Percentiles rank a stretch among this genome's conserved stretches.
Conservation (phyloP, 2,888 invertebrate genomes). For the Linhomoeus sp. region DNA sequence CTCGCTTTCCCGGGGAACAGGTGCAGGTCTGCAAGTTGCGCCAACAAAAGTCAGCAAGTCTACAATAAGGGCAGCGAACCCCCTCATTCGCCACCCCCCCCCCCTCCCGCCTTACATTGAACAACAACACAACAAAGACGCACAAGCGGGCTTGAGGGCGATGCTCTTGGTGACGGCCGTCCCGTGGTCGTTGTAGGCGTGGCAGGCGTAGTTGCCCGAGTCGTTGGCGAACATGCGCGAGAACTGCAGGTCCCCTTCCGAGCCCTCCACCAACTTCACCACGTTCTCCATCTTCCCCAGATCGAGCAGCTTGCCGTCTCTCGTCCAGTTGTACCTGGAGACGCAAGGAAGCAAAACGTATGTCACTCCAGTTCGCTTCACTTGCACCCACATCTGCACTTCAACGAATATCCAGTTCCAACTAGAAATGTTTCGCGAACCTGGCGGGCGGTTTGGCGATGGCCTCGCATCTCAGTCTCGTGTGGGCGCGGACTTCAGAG, state of each 20-base stretch:
- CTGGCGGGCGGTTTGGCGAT: no score
- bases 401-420: no score
- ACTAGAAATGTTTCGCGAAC: no score
- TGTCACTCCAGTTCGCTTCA: no score
- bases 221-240: constrained; percentile 16
- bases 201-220: constrained; percentile 34
- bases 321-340: constrained; percentile 55
- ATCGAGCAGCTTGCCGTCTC: constrained; percentile 83
- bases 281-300: constrained; percentile 47
- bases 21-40: background rate
- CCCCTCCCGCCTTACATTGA: no score
- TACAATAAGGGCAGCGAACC: background rate
- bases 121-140: constrained; percentile 6
- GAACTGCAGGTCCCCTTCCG: constrained; percentile 57
- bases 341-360: no score
- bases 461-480: no score
- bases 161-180: constrained; percentile 31
- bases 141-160: constrained; percentile 20
- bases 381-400: no score
- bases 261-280: constrained; percentile 76
- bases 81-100: no score
- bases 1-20: background rate
- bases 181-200: constrained; percentile 77
- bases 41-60: background rate
- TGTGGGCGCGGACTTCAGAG: no score